Evolutionary conservation across 2,113 vertebrate genomes (phyloP), one percentile per base, ranked within the genome.

Genomic region (Grus americana): DNA sequence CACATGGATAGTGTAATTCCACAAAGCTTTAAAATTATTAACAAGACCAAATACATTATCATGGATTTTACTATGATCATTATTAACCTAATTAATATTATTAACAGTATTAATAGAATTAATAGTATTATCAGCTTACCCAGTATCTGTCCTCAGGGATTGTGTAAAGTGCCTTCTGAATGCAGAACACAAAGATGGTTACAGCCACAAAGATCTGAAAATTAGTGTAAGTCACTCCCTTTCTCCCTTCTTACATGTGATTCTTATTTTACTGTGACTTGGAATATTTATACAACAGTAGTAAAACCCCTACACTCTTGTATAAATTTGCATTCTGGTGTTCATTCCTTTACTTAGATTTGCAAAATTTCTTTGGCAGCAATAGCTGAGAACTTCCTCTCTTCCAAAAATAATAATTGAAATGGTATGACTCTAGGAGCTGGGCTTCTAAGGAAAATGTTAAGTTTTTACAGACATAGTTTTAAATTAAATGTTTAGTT

Each of bases 321-420:
- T 93, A 92, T 63, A 85, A 75, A 76, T 85, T 72, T 87, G 32
- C 30, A n/a, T 91, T 87, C 34, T 89, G 42, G 22, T 89, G 15
- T 94, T 96, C 89, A 79, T 49, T 81, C 20, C 32, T 57, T 81
- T 67, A 42, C 44, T 86, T 84, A 61, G 13, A 67, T 82, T 65
- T 94, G 73, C 27, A 81, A 62, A 52, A 87, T 68, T 89, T 89
- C 91, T 40, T 84, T 85, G 88, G 66, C 88, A 93, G 46, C 20
- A 67, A 62, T 46, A 36, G 24, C 24, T 89, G 73, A 81, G 93
- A 79, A 2, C 34, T 78, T 92, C 36, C 57, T 36, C 6, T 74
- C n/a, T 67, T 84, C 68, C 30, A 59, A 96, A 92, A 79, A 50
- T 19, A 79, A 36, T 57, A 46, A 57, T 72, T 92, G 44, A 58